Conservation (phyloP, 2,888 invertebrate species). For the Amitus sp. region DNA sequence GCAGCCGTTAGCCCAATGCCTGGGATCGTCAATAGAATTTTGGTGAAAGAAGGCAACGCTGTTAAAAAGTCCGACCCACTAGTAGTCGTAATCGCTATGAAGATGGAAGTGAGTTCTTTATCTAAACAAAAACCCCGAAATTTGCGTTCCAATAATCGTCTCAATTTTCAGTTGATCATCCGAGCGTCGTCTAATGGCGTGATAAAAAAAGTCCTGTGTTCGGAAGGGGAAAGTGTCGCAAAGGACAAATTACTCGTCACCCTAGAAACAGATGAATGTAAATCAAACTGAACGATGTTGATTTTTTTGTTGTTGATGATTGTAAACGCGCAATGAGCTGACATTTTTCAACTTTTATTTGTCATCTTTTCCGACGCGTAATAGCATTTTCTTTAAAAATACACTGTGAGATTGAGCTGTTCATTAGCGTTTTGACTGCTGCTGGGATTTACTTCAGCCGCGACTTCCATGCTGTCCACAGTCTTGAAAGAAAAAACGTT, state of each 20-base stretch:
- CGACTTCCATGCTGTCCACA: conserved; percentile 67
- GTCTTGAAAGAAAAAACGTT: conserved; percentile 61
- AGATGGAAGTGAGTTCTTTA: conserved; percentile 84
- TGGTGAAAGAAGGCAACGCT: conserved; percentile 82
- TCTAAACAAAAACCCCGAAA: neutral
- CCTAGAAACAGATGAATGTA: neutral
- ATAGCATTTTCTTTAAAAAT: conserved; percentile 67
- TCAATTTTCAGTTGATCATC: conserved; percentile 77
- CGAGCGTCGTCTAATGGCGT: conserved; percentile 83
- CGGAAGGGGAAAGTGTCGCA: conserved; percentile 83
- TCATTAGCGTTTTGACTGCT: conserved; percentile 64
- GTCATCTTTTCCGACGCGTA: neutral
- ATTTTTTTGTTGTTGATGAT: neutral
- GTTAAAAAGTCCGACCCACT: conserved; percentile 91
- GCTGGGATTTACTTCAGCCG: conserved; percentile 63
- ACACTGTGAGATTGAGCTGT: conserved; percentile 77
- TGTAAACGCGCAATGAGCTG: too few species aligned
- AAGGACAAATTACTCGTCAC: conserved; percentile 72
- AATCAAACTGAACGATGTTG: too few species aligned
- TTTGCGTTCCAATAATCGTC: neutral
- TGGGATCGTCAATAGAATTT: conserved; percentile 90
- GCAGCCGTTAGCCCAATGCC: conserved; percentile 92
- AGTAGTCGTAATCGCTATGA: conserved; percentile 98
- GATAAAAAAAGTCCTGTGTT: conserved; percentile 77
- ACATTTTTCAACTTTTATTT: neutral